Evolutionary conservation across 1,140 invertebrate genomes (phyloP).

Genomic region (Drusus annulatus): DNA sequence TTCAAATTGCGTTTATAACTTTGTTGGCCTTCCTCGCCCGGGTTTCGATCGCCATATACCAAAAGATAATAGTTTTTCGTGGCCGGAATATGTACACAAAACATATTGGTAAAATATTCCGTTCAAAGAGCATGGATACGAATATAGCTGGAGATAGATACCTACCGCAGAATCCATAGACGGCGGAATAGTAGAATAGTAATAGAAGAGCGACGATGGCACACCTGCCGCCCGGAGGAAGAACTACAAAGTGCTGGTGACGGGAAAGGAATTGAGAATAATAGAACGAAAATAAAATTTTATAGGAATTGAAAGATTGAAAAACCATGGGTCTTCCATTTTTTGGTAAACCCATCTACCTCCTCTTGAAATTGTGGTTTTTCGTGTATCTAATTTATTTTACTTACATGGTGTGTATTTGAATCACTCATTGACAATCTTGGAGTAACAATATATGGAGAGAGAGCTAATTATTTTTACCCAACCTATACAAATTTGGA

Average conservation of each 20-base stretch:
- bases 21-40: neutral
- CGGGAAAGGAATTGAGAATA: constrained; percentile 15
- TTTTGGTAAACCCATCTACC: no score
- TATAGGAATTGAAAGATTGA: neutral
- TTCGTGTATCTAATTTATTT: no score
- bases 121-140: constrained; percentile 42
- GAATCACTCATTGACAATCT: no score
- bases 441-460: no score
- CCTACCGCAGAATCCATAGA: no score
- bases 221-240: constrained; percentile 49
- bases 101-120: constrained; percentile 54
- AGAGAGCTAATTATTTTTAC: no score
- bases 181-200: neutral
- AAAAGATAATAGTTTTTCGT: constrained; percentile 38
- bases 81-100: constrained; percentile 38
- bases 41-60: neutral
- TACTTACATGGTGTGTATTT: no score
- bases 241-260: constrained; percentile 24
- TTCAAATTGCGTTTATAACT: constrained; percentile 20
- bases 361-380: no score
- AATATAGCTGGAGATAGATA: neutral
- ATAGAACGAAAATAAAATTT: neutral
- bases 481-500: no score
- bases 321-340: neutral
- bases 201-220: constrained; percentile 7